phyloP scores from a whole-genome alignment of 2,888 invertebrate species.

The Eupithecia tripunctaria region DNA sequence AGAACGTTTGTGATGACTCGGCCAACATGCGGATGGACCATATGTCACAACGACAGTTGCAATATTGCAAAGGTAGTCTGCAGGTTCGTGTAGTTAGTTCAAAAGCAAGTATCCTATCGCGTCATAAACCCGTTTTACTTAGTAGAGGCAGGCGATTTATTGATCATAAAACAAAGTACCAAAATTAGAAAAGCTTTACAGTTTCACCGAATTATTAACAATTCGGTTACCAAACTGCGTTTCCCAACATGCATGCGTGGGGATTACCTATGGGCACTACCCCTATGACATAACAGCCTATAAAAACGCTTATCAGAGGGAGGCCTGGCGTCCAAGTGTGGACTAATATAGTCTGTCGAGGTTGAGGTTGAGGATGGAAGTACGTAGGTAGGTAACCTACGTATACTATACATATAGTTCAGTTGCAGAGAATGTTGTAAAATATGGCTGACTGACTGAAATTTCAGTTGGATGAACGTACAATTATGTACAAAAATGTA shows the following conservation, averaged over 20 bases:
- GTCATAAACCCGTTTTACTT: background rate
- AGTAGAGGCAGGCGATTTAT: background rate
- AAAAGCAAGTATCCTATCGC: background rate
- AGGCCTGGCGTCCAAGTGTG: too few relatives aligned
- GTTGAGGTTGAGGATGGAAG: too few relatives aligned
- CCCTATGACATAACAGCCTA: too few relatives aligned
- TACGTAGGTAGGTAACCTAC: background rate
- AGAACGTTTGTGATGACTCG: background rate
- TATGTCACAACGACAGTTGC: background rate
- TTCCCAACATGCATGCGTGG: too few relatives aligned
- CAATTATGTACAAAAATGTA: conserved; percentile 5
- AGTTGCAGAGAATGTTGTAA: background rate
- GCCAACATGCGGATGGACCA: background rate
- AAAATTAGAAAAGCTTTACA: background rate
- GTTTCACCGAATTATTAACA: background rate
- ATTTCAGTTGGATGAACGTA: background rate
- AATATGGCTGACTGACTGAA: background rate
- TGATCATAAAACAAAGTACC: background rate
- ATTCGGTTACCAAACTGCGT: too few relatives aligned
- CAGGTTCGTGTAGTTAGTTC: background rate
- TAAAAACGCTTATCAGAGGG: too few relatives aligned
- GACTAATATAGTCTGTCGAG: too few relatives aligned
- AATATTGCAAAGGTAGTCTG: too few relatives aligned
- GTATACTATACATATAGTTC: background rate
- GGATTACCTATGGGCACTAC: too few relatives aligned